Percentiles rank a stretch among this genome's conserved stretches.
phyloP scores from a whole-genome alignment of 2,113 vertebrate genomes.

The Cebus imitator region DNA sequence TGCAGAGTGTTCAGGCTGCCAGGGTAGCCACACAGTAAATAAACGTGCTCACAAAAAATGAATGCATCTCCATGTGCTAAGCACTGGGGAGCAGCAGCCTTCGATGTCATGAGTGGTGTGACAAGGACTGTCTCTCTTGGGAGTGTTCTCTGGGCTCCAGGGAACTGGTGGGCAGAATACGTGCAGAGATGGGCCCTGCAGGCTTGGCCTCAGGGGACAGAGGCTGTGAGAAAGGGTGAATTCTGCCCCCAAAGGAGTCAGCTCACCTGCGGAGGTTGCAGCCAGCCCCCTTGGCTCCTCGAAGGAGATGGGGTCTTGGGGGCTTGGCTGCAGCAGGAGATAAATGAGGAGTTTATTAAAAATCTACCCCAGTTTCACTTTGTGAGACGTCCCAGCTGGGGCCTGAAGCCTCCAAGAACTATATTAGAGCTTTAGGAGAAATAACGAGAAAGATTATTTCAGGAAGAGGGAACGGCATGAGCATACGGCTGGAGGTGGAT shows the following conservation, averaged over 20 bases:
- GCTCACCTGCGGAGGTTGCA: not conserved
- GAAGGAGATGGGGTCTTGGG: not conserved
- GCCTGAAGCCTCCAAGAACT: not conserved
- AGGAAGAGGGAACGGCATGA: constrained; percentile 15
- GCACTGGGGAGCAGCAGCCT: not conserved
- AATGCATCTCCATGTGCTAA: not conserved
- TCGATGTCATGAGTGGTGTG: not conserved
- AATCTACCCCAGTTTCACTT: not conserved
- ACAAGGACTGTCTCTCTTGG: not conserved
- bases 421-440: not conserved
- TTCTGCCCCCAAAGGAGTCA: not conserved
- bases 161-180: constrained; percentile 13
- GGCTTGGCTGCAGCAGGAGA: not conserved
- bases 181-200: not conserved
- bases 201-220: not conserved
- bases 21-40: not conserved
- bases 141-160: constrained; percentile 11
- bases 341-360: not conserved
- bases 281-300: not conserved
- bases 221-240: not conserved
- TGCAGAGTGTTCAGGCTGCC: not conserved
- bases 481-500: not conserved
- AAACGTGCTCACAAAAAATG: not conserved
- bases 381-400: constrained; percentile 20
- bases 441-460: constrained; percentile 40